Conservation (phyloP, 2,113 vertebrate genomes). For the Coryphaenoides rupestris region DNA sequence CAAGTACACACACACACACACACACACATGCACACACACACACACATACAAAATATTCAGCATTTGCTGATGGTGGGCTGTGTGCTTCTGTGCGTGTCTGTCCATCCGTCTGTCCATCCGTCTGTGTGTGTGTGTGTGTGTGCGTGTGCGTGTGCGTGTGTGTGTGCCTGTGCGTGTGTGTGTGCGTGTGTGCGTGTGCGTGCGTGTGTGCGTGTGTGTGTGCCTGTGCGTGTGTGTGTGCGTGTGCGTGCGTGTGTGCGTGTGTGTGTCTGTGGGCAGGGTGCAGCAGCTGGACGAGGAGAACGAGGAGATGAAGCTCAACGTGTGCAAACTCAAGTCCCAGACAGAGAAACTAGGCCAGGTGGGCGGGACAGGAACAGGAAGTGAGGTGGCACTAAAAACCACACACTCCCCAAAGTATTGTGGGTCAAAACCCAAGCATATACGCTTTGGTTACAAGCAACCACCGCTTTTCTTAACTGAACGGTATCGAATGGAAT, state of each 20-base stretch:
- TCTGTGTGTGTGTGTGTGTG: background rate
- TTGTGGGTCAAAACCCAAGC: too few species aligned
- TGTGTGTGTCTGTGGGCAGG: conserved; percentile 54
- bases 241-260: background rate
- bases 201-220: too few species aligned
- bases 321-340: conserved; percentile 82
- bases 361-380: conserved; percentile 93
- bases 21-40: conserved; percentile 5
- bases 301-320: conserved; percentile 80
- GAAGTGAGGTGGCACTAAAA: conserved; percentile 40
- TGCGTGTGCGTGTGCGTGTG: background rate
- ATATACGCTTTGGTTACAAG: too few species aligned
- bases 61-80: too few species aligned
- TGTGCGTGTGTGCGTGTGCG: too few species aligned
- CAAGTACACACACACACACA: conserved; percentile 62
- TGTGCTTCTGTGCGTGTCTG: background rate
- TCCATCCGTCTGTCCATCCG: background rate
- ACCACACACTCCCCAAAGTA: too few species aligned
- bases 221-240: too few species aligned
- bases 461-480: too few species aligned
- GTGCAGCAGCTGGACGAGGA: conserved; percentile 87
- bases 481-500: too few species aligned
- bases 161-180: too few species aligned
- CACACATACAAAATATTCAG: background rate
- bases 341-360: conserved; percentile 89